Evolutionary conservation across 1,140 invertebrate species (phyloP).

Genomic region (Tetramorium parvispinum): DNA sequence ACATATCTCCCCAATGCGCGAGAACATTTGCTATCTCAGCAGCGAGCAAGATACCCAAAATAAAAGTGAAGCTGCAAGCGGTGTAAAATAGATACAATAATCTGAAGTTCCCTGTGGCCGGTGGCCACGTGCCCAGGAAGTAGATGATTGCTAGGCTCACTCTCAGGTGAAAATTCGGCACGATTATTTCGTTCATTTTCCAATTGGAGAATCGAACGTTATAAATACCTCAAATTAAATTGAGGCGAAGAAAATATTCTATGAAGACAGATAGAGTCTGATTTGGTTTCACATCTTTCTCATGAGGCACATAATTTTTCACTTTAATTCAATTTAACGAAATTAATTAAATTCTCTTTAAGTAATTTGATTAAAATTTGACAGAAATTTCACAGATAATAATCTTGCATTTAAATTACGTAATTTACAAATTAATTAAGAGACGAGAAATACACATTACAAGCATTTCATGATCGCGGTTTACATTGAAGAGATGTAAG

Average conservation of each 20-base stretch:
- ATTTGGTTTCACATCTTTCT: background rate
- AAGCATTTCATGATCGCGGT: background rate
- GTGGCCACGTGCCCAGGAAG: conserved; percentile 76
- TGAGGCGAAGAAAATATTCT: background rate
- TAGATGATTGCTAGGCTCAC: conserved; percentile 70
- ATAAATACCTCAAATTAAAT: background rate
- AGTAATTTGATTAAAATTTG: background rate
- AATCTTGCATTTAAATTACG: background rate
- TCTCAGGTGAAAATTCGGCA: conserved; percentile 72
- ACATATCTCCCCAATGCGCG: conserved; percentile 65
- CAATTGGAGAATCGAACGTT: background rate
- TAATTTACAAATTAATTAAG: conserved; percentile 10
- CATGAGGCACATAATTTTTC: background rate
- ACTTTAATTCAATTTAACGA: background rate
- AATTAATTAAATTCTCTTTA: background rate
- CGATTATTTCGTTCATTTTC: conserved; percentile 28
- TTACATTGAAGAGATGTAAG: background rate
- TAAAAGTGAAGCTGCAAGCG: conserved; percentile 61
- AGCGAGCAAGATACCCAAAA: conserved; percentile 66
- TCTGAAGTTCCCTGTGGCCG: conserved; percentile 11
- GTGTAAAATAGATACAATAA: conserved; percentile 68
- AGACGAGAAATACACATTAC: background rate
- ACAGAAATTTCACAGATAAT: background rate
- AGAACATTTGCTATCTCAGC: conserved; percentile 70
- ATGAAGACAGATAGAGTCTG: background rate